Conservation (phyloP, 2,888 invertebrate species). For the Xestobium rufovillosum region DNA sequence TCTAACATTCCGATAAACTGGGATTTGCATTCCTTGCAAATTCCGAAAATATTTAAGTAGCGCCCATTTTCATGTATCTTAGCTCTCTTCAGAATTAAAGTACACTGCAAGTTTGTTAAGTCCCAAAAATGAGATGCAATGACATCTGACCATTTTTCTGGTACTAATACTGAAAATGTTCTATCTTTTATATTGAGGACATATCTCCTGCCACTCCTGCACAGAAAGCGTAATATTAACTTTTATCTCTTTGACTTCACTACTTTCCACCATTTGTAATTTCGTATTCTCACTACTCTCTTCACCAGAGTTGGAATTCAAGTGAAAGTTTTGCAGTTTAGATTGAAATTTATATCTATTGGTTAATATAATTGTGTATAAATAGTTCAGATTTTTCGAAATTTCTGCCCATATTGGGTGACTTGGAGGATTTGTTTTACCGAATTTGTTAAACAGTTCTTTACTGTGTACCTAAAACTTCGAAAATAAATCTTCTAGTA, state of each 20-base stretch:
- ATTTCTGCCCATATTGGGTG: too few species aligned
- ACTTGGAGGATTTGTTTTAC: too few species aligned
- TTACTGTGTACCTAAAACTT: too few species aligned
- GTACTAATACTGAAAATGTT: background rate
- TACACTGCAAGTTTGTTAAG: background rate
- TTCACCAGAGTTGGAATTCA: too few species aligned
- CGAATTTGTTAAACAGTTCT: too few species aligned
- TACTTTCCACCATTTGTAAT: too few species aligned
- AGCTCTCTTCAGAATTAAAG: background rate
- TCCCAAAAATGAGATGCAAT: background rate
- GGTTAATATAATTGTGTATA: too few species aligned
- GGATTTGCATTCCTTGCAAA: background rate
- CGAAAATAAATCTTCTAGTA: too few species aligned
- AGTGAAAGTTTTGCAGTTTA: too few species aligned
- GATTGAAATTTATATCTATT: too few species aligned
- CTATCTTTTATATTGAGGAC: background rate
- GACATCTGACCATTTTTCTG: background rate
- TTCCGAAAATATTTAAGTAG: background rate
- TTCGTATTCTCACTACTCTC: too few species aligned
- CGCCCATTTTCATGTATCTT: background rate
- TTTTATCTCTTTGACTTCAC: background rate
- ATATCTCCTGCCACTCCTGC: background rate
- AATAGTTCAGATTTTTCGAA: too few species aligned
- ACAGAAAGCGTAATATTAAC: background rate
- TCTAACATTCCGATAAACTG: background rate